phyloP scores from a whole-genome alignment of 2,113 vertebrate species.

The Crotalus helleri region DNA sequence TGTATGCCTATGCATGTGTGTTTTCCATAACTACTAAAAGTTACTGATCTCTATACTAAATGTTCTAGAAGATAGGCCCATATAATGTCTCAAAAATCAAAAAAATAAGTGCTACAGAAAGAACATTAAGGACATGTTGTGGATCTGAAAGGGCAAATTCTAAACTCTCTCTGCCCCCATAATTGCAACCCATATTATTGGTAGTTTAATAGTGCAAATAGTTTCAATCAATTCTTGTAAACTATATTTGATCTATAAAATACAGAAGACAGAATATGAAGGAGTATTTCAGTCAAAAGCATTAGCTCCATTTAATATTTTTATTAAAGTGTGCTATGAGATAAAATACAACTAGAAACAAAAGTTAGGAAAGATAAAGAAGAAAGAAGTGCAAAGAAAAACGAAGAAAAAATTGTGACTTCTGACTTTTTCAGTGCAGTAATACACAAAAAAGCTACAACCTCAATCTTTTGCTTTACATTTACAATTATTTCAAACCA shows the following conservation, averaged over 20 bases:
- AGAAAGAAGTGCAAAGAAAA: neutral
- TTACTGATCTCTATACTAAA: neutral
- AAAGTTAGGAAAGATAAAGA: neutral
- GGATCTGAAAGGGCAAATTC: neutral
- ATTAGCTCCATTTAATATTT: neutral
- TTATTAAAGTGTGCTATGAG: neutral
- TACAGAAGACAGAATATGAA: neutral
- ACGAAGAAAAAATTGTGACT: neutral
- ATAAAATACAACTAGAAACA: neutral
- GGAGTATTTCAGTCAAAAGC: neutral
- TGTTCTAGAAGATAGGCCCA: neutral
- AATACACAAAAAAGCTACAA: neutral
- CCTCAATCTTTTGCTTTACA: neutral
- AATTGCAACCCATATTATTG: neutral
- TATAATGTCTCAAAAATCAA: neutral
- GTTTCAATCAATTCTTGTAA: neutral
- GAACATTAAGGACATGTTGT: neutral
- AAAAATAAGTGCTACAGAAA: neutral
- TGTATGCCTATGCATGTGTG: neutral
- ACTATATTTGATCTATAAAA: neutral
- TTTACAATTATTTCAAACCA: neutral
- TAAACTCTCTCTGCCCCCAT: neutral
- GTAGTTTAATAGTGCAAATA: neutral
- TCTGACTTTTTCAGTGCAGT: neutral
- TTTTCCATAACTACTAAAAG: neutral